A percentile compares a stretch with the other conserved stretches of the same genome.
Conservation (phyloP, 1,140 invertebrate species). For the Trachymyrmex septentrionalis region DNA sequence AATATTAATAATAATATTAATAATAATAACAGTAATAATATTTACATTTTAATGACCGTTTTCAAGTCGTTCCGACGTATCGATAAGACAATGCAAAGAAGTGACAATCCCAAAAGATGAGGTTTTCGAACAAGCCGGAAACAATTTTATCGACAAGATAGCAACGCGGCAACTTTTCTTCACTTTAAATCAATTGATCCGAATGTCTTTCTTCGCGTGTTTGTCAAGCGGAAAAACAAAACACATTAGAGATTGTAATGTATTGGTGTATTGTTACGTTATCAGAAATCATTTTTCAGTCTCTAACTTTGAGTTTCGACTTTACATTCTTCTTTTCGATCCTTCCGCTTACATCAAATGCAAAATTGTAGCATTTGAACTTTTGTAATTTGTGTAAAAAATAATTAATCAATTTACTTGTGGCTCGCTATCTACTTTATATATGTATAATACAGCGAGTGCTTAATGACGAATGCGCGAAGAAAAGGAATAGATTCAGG, state of each 20-base stretch:
- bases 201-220: neutral
- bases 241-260: neutral
- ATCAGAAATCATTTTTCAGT: neutral
- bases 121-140: conserved; percentile 73
- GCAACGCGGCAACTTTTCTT: neutral
- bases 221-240: neutral
- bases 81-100: conserved; percentile 71
- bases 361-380: neutral
- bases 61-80: conserved; percentile 74
- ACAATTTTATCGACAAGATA: conserved; percentile 54
- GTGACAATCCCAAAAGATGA: conserved; percentile 70
- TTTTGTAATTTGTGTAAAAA: neutral
- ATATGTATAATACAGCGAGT: neutral
- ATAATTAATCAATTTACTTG: neutral
- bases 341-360: neutral
- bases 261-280: neutral
- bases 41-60: conserved; percentile 76
- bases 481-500: neutral
- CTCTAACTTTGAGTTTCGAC: neutral
- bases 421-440: neutral
- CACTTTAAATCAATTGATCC: neutral
- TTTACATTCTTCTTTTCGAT: neutral
- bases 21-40: conserved; percentile 72
- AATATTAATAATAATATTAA: conserved; percentile 70
- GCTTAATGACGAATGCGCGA: neutral